A percentile compares a stretch with the other conserved stretches of the same genome.
Evolutionary conservation across 1,140 invertebrate species (phyloP).

Genomic region (Piezodorus guildinii): DNA sequence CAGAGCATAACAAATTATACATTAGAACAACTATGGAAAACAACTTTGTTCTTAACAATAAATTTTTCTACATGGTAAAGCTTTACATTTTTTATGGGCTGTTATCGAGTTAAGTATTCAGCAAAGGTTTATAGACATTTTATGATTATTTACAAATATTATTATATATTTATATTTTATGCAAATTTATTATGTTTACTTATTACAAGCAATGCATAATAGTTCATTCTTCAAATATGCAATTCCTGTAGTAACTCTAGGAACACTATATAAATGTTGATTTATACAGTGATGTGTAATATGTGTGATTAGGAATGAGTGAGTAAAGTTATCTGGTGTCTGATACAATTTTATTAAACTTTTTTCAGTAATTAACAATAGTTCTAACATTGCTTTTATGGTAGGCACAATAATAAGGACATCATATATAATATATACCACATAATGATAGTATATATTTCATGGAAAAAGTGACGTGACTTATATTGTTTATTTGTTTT

Average conservation of each 20-base stretch:
- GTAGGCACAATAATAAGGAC: slow-evolving; percentile 4
- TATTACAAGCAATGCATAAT: no score
- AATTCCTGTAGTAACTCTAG: not conserved
- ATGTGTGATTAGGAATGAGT: not conserved
- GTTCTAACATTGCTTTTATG: slow-evolving; percentile 4
- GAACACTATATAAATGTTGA: not conserved
- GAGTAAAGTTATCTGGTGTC: no score
- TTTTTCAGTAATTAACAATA: not conserved
- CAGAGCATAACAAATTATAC: slow-evolving; percentile 4
- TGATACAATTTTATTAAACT: not conserved
- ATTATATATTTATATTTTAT: not conserved
- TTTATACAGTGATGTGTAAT: not conserved
- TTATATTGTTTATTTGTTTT: not conserved
- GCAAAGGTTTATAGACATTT: not conserved
- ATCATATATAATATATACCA: not conserved
- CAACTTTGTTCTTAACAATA: not conserved
- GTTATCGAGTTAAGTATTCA: not conserved
- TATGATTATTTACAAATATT: not conserved
- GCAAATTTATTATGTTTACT: no score
- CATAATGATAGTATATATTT: not conserved
- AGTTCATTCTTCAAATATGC: not conserved
- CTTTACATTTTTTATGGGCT: not conserved
- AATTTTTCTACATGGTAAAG: slow-evolving; percentile 3
- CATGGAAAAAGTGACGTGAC: not conserved
- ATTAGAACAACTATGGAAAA: not conserved